Percentiles rank a stretch among this genome's conserved stretches.
These are phyloP conservation scores for Enteromius afrohamiltoni DNA, from an alignment of 2,797 vertebrate species.

Conservation along the genomic window DNA sequence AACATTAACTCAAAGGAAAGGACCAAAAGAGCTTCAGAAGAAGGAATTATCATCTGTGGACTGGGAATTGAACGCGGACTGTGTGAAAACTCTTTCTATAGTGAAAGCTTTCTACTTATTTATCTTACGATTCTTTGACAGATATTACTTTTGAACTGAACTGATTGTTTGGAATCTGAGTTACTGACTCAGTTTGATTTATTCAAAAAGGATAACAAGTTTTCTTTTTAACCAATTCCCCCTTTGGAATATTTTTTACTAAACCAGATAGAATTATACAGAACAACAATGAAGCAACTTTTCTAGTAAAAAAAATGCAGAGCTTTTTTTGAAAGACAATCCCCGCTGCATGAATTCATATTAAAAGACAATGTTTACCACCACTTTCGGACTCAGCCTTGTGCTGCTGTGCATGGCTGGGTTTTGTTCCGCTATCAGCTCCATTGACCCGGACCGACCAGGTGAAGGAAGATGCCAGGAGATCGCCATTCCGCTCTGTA, in stretches of 20 bases:
- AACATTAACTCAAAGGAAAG: background rate
- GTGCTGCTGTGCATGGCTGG: slow-evolving; percentile 66
- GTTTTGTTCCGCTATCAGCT: slow-evolving; percentile 84
- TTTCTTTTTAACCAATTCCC: background rate
- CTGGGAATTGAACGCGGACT: background rate
- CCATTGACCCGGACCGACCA: slow-evolving; percentile 89
- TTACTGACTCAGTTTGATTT: background rate
- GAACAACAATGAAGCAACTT: slow-evolving; percentile 16
- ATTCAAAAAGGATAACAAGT: background rate
- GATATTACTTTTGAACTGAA: background rate
- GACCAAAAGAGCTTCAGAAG: background rate
- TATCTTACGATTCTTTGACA: background rate
- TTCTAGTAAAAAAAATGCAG: slow-evolving; percentile 8
- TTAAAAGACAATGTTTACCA: slow-evolving; percentile 70
- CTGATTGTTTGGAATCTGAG: background rate
- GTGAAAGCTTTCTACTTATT: background rate
- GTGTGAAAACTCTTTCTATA: background rate
- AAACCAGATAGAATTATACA: background rate
- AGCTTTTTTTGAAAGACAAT: slow-evolving; percentile 40
- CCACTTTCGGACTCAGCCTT: slow-evolving; percentile 59
- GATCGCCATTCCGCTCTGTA: slow-evolving; percentile 93
- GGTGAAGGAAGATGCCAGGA: slow-evolving; percentile 92
- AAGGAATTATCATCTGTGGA: slow-evolving; percentile 4
- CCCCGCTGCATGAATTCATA: slow-evolving; percentile 54
- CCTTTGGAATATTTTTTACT: background rate